Base-by-base conservation (phyloP, 1,140 invertebrate species). In the Platyscapa corneri region DNA sequence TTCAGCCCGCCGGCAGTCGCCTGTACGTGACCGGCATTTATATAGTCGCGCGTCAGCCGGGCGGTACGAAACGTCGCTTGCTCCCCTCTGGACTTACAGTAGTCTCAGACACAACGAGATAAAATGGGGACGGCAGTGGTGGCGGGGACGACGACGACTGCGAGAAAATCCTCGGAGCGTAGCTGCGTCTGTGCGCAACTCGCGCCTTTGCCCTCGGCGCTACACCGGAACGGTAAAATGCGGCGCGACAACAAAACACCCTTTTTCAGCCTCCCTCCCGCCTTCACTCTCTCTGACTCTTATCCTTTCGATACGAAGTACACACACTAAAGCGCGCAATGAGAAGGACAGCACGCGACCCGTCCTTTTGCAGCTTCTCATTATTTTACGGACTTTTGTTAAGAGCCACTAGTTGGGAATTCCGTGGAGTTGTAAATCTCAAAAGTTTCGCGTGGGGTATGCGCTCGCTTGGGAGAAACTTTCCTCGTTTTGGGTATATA, bases 361-460 rank as follows among this genome's bases (percentile, higher is more conserved):
- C 70, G n/a, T 27, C 37, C 37, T 74, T 74, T 34, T 23, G 53
- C 53, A 53, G 53, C 76, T 78, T 67, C 64, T 78, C 83, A 34
- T 85, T 80, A 85, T 85, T 85, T 80, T 75, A 70, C 83, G 77
- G 77, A 80, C 77, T 85, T 84, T 84, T 80, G 83, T 85, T 85
- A 85, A 85, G 72, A 76, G 79, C 70, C 30, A 56, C 79, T 85
- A 85, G 78, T 85, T 85, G 72, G 78, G 60, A 82, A 85, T 85
- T 82, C 79, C 60, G 67, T 49, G 46, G 42, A 81, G 78, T n/a
- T 81, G 77, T 85, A 85, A 81, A 85, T 85, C 70, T 70, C 67
- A 39, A 80, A 85, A 85, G 84, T 81, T 85, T 53, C n/a, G 8
- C 46, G 76, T 3, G 53, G 7, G 34, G 32, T 46, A 60, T 39